Evolutionary conservation across 2,113 vertebrate species (phyloP).

Genomic region (Lophius piscatorius): DNA sequence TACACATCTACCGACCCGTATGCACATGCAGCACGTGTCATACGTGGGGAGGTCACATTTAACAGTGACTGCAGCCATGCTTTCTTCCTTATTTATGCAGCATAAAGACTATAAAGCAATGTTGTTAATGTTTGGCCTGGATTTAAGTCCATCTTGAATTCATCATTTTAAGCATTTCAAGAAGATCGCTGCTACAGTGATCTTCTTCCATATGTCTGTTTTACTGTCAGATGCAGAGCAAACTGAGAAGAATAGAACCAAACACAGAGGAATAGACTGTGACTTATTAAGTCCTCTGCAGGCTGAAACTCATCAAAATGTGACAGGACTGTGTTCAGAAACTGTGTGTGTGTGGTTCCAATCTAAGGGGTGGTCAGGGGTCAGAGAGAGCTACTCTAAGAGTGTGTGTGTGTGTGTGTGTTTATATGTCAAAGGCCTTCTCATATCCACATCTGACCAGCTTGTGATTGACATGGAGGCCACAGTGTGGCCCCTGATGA

Average conservation of each 20-base stretch:
- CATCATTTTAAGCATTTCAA: too few relatives aligned
- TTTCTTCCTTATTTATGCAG: too few relatives aligned
- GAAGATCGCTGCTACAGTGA: too few relatives aligned
- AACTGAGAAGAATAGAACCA: conserved; percentile 39
- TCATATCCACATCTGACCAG: conserved; percentile 27
- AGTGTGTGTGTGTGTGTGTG: conserved; percentile 11
- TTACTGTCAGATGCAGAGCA: conserved; percentile 38
- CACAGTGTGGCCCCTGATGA: conserved; percentile 28
- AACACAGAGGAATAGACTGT: conserved; percentile 37
- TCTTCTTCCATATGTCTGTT: conserved; percentile 1
- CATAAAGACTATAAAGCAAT: neutral
- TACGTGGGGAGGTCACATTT: too few relatives aligned
- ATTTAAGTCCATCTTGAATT: too few relatives aligned
- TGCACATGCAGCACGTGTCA: too few relatives aligned
- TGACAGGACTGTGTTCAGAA: conserved; percentile 28
- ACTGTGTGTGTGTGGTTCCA: conserved; percentile 4
- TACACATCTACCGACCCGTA: too few relatives aligned
- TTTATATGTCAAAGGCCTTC: conserved; percentile 35
- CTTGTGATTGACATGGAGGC: conserved; percentile 53
- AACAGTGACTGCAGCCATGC: too few relatives aligned
- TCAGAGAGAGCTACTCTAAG: conserved; percentile 15
- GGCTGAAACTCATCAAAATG: conserved; percentile 40
- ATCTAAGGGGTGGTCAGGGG: conserved; percentile 1
- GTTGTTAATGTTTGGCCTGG: neutral
- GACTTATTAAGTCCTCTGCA: conserved; percentile 44